These are phyloP conservation scores for Alaudala cheleensis DNA, from an alignment of 2,113 vertebrate genomes.

Conservation along the genomic window DNA sequence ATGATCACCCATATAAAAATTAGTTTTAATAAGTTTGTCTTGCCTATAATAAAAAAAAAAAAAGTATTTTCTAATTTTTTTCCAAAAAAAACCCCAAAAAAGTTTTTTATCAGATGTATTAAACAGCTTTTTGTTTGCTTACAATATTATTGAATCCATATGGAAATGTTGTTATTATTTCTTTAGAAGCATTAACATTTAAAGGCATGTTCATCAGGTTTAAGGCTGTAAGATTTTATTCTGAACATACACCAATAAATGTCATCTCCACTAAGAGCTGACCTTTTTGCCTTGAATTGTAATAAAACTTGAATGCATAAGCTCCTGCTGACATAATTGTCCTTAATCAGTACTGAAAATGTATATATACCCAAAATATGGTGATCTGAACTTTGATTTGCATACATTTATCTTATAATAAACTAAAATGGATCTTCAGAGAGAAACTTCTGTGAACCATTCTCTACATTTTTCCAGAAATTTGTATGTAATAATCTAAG, in stretches of 20 bases:
- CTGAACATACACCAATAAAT: not conserved
- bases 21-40: not conserved
- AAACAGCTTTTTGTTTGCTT: not conserved
- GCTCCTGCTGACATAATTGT: not conserved
- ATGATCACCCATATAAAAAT: not conserved
- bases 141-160: not conserved
- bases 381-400: not conserved
- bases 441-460: not conserved
- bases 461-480: not conserved
- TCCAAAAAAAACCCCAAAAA: accelerated
- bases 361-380: not conserved
- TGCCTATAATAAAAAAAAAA: not conserved
- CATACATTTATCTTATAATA: not conserved
- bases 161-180: not conserved
- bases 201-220: not conserved
- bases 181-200: not conserved
- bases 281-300: constrained; percentile 11
- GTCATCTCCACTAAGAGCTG: not conserved
- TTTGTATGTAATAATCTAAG: not conserved
- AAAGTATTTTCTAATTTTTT: not conserved
- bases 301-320: not conserved
- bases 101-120: not conserved
- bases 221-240: not conserved
- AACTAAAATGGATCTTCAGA: constrained; percentile 22
- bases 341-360: not conserved